Evolutionary conservation across 37 sponge, comb jelly and placozoan species (phyloP), one percentile per base, ranked within the genome.

Genomic region (Mnemiopsis leidyi): DNA sequence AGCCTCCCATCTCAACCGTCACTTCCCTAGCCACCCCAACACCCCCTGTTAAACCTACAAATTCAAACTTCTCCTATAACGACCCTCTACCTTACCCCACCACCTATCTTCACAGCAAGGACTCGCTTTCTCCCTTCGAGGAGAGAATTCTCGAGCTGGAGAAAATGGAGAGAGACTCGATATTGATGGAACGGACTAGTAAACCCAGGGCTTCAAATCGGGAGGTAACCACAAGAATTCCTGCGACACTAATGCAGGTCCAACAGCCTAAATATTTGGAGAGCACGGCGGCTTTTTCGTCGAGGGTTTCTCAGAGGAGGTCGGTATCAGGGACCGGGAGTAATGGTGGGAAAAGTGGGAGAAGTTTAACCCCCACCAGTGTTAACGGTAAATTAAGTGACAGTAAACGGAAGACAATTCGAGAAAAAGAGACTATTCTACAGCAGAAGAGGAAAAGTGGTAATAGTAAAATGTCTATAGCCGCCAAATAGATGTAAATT

Each of bases 261-360:
- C 2, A 79, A 30, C 82, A 30, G 21, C 82, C 82, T 5, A 79
- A 79, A 79, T 79, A 79, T 29, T 29, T 79, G 33, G 82, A 79
- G 36, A 36, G 37, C 21, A 79, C 82, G 33, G 23, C 29, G 2
- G 82, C 82, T 18, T 79, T 36, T 29, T 29, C 23, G 36, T 36
- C 37, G 31, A 30, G 82, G 36, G 82, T 79, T 79, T 16, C 82
- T 20, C 35, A 79, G 37, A 23, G 38, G 82, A 79, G 34, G 29
- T 69, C 23, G 1, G n/a, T 23, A 1, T 69, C 73, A 21, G 28
- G 24, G 28, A 69, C 73, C 3, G 29, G 73, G 21, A 69, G 29
- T 25, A 69, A 25, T 25, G 73, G 73, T 3, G 73, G 28, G 3
- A 21, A 25, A 25, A 69, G n/a, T 69, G 73, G 28, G 7, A 21